A percentile compares a stretch with the other conserved stretches of the same genome.
These are phyloP conservation scores for Campoletis raptor DNA, from an alignment of 2,888 invertebrate genomes.

Conservation along the genomic window DNA sequence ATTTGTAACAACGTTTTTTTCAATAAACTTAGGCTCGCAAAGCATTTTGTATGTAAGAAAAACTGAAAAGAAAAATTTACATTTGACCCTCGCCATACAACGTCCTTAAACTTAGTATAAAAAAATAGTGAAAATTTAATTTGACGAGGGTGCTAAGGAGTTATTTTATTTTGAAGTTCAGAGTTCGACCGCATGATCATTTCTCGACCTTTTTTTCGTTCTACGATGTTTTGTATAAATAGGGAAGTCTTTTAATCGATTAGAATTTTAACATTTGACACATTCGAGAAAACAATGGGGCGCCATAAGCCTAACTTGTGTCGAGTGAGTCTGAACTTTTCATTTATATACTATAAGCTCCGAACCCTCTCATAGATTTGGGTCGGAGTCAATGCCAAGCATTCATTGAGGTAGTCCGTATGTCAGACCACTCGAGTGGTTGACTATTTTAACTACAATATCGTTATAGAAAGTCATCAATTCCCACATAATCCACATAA, in stretches of 20 bases:
- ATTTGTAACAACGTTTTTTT: too few relatives aligned
- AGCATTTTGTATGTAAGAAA: too few relatives aligned
- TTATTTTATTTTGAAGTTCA: background rate
- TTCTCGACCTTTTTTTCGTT: background rate
- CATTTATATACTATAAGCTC: background rate
- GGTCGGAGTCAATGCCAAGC: background rate
- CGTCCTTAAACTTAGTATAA: too few relatives aligned
- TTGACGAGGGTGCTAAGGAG: too few relatives aligned
- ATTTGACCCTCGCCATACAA: too few relatives aligned
- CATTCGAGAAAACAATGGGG: background rate
- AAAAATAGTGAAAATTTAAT: too few relatives aligned
- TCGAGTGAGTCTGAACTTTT: background rate
- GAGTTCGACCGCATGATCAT: background rate
- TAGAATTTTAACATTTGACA: background rate
- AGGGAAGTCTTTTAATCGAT: background rate
- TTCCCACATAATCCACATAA: background rate
- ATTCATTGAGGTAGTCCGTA: slow-evolving; percentile 16
- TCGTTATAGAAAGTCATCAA: slow-evolving; percentile 5
- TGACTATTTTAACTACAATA: background rate
- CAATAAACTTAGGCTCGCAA: too few relatives aligned
- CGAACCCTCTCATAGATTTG: background rate
- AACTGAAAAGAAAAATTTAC: too few relatives aligned
- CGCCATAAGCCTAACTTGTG: background rate
- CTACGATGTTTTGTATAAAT: background rate
- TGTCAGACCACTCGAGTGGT: background rate